Conservation (phyloP, 1,140 invertebrate species). For the Holcopasites calliopsidis region DNA sequence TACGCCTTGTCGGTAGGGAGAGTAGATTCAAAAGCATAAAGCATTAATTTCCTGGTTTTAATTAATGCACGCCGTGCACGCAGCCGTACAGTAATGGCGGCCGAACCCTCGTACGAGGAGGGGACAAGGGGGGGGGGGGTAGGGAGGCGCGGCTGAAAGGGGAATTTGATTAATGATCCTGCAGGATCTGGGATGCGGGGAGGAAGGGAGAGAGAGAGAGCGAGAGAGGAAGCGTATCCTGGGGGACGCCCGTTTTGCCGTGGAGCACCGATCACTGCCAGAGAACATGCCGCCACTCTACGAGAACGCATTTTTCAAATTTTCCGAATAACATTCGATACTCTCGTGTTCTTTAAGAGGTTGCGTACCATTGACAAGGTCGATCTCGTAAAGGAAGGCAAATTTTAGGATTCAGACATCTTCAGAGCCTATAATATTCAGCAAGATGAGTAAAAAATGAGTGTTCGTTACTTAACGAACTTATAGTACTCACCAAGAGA, state of each 20-base stretch:
- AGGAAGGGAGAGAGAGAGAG: no score
- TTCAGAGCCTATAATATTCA: no score
- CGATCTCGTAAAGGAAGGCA: no score
- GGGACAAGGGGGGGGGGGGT: conserved; percentile 65
- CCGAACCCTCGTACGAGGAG: conserved; percentile 62
- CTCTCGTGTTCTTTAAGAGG: no score
- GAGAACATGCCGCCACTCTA: conserved; percentile 47
- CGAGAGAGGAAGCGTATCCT: conserved; percentile 68
- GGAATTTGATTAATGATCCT: conserved; percentile 79
- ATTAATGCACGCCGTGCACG: conserved; percentile 76
- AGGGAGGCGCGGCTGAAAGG: conserved; percentile 69
- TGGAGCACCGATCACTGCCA: conserved; percentile 55
- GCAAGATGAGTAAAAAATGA: no score
- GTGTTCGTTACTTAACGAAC: no score
- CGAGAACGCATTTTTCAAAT: conserved; percentile 47
- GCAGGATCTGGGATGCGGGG: conserved; percentile 66
- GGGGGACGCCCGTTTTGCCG: conserved; percentile 66
- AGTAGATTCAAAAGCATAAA: conserved; percentile 68
- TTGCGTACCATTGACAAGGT: no score
- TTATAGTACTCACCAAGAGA: no score
- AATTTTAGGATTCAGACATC: no score
- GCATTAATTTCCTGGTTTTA: conserved; percentile 80
- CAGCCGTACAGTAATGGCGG: conserved; percentile 75
- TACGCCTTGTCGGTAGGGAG: conserved; percentile 38
- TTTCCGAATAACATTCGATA: conserved; percentile 16